A percentile compares a stretch with the other conserved stretches of the same genome.
phyloP scores from a whole-genome alignment of 1,140 invertebrate genomes.

The Cecropterus lyciades region DNA sequence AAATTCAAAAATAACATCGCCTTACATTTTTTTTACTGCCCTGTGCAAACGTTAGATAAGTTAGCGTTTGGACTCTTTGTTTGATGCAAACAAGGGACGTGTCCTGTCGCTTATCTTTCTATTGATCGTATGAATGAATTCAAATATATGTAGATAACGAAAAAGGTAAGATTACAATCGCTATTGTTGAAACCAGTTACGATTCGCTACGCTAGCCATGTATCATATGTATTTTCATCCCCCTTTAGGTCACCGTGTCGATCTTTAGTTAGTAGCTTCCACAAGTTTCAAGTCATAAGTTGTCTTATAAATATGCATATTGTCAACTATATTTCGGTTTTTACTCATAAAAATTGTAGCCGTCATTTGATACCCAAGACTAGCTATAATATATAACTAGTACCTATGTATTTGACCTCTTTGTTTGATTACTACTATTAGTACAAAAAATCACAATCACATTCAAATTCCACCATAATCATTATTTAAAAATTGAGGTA shows the following conservation, averaged over 20 bases:
- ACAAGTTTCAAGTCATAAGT: too few relatives aligned
- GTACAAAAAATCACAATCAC: too few relatives aligned
- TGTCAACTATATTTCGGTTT: too few relatives aligned
- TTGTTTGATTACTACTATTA: too few relatives aligned
- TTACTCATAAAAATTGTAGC: too few relatives aligned
- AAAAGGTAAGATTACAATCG: constrained; percentile 38
- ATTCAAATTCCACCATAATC: too few relatives aligned
- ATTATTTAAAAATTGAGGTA: too few relatives aligned
- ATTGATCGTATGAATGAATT: constrained; percentile 57
- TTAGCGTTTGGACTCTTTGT: constrained; percentile 74
- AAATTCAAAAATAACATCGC: constrained; percentile 82
- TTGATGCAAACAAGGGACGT: constrained; percentile 76
- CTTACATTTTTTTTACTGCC: constrained; percentile 68
- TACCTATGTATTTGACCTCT: too few relatives aligned
- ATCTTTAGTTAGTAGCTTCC: background rate
- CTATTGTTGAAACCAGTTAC: constrained; percentile 30
- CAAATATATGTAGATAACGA: constrained; percentile 39
- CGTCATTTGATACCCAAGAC: too few relatives aligned
- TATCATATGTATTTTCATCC: constrained; percentile 4
- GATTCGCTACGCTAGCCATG: background rate
- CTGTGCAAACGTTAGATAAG: constrained; percentile 80
- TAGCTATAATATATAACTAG: too few relatives aligned
- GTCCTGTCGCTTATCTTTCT: constrained; percentile 68
- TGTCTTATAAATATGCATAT: too few relatives aligned
- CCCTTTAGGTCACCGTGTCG: background rate